These are phyloP conservation scores for Cyclopterus lumpus DNA, from an alignment of 2,797 vertebrate species.

Conservation along the genomic window DNA sequence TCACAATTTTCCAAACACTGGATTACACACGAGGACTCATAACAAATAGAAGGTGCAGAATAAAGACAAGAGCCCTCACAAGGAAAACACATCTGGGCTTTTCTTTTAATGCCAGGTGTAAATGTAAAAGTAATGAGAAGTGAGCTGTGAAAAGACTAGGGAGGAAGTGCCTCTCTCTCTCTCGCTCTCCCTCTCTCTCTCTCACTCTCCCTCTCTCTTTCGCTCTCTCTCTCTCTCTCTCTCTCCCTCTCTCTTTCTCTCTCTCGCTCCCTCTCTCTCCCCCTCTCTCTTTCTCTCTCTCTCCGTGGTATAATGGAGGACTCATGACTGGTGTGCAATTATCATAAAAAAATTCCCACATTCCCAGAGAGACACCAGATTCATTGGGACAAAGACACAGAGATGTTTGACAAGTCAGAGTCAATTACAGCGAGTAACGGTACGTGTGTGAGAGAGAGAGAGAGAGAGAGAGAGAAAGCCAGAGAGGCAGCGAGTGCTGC, in stretches of 20 bases:
- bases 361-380: conserved; percentile 11
- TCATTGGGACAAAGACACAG: conserved; percentile 14
- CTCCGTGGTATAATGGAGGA: conserved; percentile 17
- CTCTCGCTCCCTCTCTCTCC: neutral
- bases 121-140: conserved; percentile 29
- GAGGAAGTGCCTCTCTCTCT: conserved; percentile 16
- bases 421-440: conserved; percentile 34
- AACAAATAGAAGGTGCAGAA: conserved; percentile 4
- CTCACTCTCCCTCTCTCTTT: no score
- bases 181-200: no score
- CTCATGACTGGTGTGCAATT: conserved; percentile 34
- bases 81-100: no score
- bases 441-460: no score
- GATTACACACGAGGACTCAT: neutral
- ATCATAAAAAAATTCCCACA: conserved; percentile 32
- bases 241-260: neutral
- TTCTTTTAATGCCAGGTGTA: conserved; percentile 31
- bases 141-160: conserved; percentile 36
- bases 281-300: no score
- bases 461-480: no score
- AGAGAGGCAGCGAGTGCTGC: conserved; percentile 4
- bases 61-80: conserved; percentile 1
- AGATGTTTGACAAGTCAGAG: conserved; percentile 40
- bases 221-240: no score
- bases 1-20: neutral